These are phyloP conservation scores for Vandiemenella viatica DNA, from an alignment of 2,888 invertebrate genomes.

Conservation along the genomic window DNA sequence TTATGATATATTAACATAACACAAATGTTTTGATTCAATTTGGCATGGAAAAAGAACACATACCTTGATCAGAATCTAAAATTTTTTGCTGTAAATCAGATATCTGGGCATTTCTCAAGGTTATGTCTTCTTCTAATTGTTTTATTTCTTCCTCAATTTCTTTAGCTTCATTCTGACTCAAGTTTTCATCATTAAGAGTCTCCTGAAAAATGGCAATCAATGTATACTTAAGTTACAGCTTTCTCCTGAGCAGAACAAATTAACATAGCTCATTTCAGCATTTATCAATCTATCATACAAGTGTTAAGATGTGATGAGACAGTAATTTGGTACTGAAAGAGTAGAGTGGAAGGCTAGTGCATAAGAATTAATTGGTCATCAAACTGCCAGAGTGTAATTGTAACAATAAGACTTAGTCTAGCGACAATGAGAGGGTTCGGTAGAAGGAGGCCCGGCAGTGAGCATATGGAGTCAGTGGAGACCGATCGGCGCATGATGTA, in stretches of 20 bases:
- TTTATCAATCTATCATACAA: not conserved
- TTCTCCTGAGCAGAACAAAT: conserved; percentile 31
- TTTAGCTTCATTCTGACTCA: conserved; percentile 18
- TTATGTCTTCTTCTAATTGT: conserved; percentile 39
- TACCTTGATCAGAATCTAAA: conserved; percentile 64
- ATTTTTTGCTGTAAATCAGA: conserved; percentile 67
- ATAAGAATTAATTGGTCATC: too few species aligned
- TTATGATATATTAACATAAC: too few species aligned
- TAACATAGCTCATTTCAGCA: not conserved
- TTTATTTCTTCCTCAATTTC: conserved; percentile 23
- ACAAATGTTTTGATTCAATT: conserved; percentile 6
- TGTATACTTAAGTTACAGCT: conserved; percentile 37
- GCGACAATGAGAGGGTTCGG: too few species aligned
- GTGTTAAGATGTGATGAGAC: too few species aligned
- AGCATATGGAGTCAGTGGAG: too few species aligned
- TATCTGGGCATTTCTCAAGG: conserved; percentile 55
- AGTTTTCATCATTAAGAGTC: conserved; percentile 14
- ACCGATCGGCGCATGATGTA: too few species aligned
- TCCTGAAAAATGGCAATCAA: too few species aligned
- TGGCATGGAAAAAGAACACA: conserved; percentile 4
- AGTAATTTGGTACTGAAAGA: too few species aligned
- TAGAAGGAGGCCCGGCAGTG: too few species aligned
- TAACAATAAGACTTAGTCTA: too few species aligned
- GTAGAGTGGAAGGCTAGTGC: too few species aligned
- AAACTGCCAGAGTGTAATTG: too few species aligned